A percentile compares a stretch with the other conserved stretches of the same genome.
Evolutionary conservation across 2,113 vertebrate species (phyloP).

Genomic region (Grantiella picta): DNA sequence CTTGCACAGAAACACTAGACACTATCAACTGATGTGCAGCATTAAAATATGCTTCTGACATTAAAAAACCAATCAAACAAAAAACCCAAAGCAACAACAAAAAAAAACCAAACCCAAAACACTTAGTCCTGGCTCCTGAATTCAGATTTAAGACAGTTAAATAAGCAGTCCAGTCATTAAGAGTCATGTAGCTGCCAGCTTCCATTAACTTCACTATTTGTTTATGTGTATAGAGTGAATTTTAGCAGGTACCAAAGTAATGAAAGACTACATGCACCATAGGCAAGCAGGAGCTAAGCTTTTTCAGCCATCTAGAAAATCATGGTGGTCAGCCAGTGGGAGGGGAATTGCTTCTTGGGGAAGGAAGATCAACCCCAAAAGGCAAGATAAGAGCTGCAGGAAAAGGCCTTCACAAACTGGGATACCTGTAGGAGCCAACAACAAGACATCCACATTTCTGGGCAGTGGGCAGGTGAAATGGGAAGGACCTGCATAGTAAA

Average conservation of each 20-base stretch:
- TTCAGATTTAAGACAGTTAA: background rate
- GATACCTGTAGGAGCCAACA: background rate
- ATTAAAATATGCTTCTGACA: background rate
- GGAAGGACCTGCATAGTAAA: background rate
- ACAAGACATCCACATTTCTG: background rate
- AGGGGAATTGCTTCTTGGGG: background rate
- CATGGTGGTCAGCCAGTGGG: background rate
- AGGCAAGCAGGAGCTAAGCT: background rate
- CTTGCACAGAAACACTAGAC: conserved; percentile 27
- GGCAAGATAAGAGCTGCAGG: background rate
- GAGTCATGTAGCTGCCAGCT: background rate
- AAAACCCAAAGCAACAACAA: background rate
- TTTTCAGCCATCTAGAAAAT: background rate
- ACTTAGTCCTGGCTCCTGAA: background rate
- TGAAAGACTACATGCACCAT: background rate
- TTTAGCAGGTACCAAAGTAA: background rate
- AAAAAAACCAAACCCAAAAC: background rate
- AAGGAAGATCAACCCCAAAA: background rate
- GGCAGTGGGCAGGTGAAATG: fast-evolving
- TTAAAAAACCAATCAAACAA: background rate
- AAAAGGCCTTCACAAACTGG: background rate
- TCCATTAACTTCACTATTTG: background rate
- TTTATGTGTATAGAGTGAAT: background rate
- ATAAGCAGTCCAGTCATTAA: background rate
- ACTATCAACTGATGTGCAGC: background rate